Base-by-base conservation (phyloP, 2,888 invertebrate species). In the Blastobasis lacticolella region DNA sequence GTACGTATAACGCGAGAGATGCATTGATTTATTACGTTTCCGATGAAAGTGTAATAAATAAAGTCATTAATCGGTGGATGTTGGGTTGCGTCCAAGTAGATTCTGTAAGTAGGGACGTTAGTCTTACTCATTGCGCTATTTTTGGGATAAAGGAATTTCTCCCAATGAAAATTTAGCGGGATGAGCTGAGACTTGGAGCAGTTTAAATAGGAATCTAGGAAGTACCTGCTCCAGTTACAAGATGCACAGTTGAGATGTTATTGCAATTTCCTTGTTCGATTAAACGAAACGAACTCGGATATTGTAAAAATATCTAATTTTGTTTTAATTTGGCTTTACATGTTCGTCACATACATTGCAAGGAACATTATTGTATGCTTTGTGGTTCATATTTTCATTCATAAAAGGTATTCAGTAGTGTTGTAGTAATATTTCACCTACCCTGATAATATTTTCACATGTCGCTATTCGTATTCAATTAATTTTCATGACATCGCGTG, bases 81-180 rank as follows among this genome's bases (percentile, higher is more conserved):
- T 86, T 84, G 84, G 79, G 81, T 84, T 85, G 83, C 70, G 85
- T 85, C 84, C 85, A 86, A 84, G 81, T 80, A 71, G 72, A 71
- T 77, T 74, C 74, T 75, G 71, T 73, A 71, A 64, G 70, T 79
- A 83, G 78, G 81, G 69, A 70, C 63, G 64, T 73, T 69, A 67
- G 66, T 69, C 73, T 64, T 64, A 73, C 77, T 76, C 71, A 69
- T 73, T 67, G 63, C 66, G 75, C 73, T 75, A 75, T 76, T 68
- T 68, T 56, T 61, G 62, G 58, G 54, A 56, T 54, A 23, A 23
- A 23, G 23, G 23, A 23, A 23, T 23, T 23, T 23, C 23, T 23
- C 23, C 23, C 23, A 23, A 23, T 3, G 23, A 23, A n/a, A 23
- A 23, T 23, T 23, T 56, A 66, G 62, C 68, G 62, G 59, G 69